Percentiles rank a stretch among this genome's conserved stretches.
phyloP scores from a whole-genome alignment of 1,140 invertebrate genomes.

The Pogonomyrmex californicus region DNA sequence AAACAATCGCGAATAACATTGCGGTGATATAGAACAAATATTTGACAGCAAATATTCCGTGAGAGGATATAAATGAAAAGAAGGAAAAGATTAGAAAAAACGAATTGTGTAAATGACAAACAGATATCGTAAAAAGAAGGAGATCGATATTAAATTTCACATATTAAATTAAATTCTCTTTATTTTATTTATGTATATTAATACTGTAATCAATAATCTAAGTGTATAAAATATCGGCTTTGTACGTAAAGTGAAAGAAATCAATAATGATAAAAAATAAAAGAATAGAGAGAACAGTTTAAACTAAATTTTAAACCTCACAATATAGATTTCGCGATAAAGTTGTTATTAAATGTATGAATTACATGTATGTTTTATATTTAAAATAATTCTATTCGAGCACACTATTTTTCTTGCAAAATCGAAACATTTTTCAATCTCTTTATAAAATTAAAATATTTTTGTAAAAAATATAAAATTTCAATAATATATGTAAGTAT shows the following conservation, averaged over 20 bases:
- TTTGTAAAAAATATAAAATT: background rate
- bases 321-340: background rate
- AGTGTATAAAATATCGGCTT: constrained; percentile 18
- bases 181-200: background rate
- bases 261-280: constrained; percentile 19
- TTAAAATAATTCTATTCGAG: constrained; percentile 22
- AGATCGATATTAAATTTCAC: background rate
- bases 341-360: constrained; percentile 1
- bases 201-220: constrained; percentile 12
- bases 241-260: background rate
- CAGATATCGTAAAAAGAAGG: too few relatives aligned
- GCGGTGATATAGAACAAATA: background rate
- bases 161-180: background rate
- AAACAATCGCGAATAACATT: constrained; percentile 46
- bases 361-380: background rate
- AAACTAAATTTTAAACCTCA: background rate
- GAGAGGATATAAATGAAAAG: background rate
- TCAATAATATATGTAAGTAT: background rate
- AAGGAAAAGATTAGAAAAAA: background rate
- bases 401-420: background rate
- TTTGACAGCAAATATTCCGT: background rate
- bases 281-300: background rate
- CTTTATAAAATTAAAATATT: background rate
- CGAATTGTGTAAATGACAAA: background rate
- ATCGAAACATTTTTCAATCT: background rate